phyloP scores from a whole-genome alignment of 2,113 vertebrate genomes.

The Oncorhynchus kisutch region DNA sequence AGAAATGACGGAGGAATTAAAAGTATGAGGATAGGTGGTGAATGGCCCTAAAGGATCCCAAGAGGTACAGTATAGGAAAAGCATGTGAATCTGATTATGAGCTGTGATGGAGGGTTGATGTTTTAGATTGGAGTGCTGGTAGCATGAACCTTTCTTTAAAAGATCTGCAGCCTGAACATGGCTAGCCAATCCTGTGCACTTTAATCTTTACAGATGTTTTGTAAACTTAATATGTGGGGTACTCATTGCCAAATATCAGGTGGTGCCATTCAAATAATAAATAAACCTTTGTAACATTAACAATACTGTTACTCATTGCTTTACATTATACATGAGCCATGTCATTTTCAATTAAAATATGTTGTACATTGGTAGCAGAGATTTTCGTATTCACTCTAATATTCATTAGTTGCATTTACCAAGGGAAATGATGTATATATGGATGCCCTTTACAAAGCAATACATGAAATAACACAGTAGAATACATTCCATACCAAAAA shows the following conservation, averaged over 20 bases:
- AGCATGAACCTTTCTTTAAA: no score
- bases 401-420: background rate
- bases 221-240: slow-evolving; percentile 65
- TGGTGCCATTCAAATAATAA: slow-evolving; percentile 70
- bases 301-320: slow-evolving; percentile 40
- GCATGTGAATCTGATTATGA: slow-evolving; percentile 8
- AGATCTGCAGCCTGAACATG: no score
- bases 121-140: slow-evolving; percentile 61
- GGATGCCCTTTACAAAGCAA: background rate
- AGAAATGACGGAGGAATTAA: slow-evolving; percentile 17
- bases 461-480: slow-evolving; percentile 17
- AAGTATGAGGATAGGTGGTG: slow-evolving; percentile 26
- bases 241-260: slow-evolving; percentile 64
- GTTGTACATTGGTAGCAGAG: background rate
- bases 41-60: no score
- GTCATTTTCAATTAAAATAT: background rate
- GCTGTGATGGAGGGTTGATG: background rate
- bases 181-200: slow-evolving; percentile 74
- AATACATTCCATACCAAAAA: background rate
- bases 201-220: slow-evolving; percentile 76
- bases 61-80: background rate
- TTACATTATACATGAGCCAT: background rate
- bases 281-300: slow-evolving; percentile 59
- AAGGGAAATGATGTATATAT: background rate
- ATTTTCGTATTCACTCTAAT: background rate